A percentile compares a stretch with the other conserved stretches of the same genome.
Conservation (phyloP, 2,113 vertebrate species). For the Trogon surrucura region DNA sequence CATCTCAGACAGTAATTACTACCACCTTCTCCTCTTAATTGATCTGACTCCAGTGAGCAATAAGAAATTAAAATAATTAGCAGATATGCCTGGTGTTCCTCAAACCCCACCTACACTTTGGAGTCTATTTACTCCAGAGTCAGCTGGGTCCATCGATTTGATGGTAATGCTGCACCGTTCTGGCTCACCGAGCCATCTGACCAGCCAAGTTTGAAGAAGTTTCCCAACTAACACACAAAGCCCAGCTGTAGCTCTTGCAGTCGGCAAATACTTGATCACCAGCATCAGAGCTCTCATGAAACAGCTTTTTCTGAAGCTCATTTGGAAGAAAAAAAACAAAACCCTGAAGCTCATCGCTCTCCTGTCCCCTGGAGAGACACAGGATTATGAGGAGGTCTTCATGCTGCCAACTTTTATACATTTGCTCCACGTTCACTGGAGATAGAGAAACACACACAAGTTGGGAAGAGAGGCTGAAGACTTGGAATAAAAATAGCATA, state of each 20-base stretch:
- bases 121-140: slow-evolving; percentile 28
- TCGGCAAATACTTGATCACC: not conserved
- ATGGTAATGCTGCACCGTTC: not conserved
- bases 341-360: not conserved
- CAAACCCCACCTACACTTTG: not conserved
- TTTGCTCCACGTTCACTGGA: not conserved
- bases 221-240: not conserved
- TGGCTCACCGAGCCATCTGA: not conserved
- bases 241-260: not conserved
- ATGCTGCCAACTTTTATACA: not conserved
- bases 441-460: not conserved
- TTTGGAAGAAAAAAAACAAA: not conserved
- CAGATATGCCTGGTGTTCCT: slow-evolving; percentile 11
- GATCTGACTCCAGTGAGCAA: slow-evolving; percentile 54
- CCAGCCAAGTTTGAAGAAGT: not conserved
- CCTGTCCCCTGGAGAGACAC: not conserved
- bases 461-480: not conserved
- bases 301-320: not conserved
- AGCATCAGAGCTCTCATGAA: not conserved
- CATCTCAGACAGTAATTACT: slow-evolving; percentile 61
- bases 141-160: not conserved
- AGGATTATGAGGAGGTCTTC: not conserved
- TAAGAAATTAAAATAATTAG: slow-evolving; percentile 68
- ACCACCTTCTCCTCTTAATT: slow-evolving; percentile 52
- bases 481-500: slow-evolving; percentile 34